These are phyloP conservation scores for Sebastes melanostomus DNA, from an alignment of 2,797 vertebrate species.

Conservation along the genomic window DNA sequence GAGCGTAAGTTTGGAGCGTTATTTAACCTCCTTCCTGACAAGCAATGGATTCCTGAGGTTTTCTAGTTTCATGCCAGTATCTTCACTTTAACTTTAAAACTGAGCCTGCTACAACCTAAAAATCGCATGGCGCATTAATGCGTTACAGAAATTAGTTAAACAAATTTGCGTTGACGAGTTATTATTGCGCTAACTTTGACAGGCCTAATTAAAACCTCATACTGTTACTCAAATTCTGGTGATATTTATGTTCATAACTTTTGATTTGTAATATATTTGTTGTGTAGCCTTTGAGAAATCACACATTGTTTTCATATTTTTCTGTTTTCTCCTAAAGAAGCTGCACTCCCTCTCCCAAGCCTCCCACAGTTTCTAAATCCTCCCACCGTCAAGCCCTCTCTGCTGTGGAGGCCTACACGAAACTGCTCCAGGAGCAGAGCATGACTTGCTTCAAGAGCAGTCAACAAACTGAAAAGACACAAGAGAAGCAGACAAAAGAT, in stretches of 20 bases:
- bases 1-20: no score
- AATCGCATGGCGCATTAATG: no score
- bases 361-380: constrained; percentile 70
- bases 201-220: neutral
- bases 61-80: no score
- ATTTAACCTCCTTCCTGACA: no score
- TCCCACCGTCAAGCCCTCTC: constrained; percentile 71
- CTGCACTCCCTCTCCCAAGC: constrained; percentile 72
- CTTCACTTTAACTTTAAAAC: no score
- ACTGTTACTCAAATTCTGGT: neutral
- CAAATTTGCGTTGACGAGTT: no score
- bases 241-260: neutral
- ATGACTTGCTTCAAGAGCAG: constrained; percentile 55
- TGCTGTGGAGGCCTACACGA: constrained; percentile 70
- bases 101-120: no score
- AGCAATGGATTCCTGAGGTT: no score
- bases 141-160: no score
- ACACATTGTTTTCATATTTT: neutral
- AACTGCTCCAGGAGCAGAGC: constrained; percentile 78
- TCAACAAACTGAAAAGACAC: constrained; percentile 77
- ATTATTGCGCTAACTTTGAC: no score
- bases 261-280: neutral
- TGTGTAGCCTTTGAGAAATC: neutral
- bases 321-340: constrained; percentile 40
- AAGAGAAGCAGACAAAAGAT: constrained; percentile 76